Base-by-base conservation (phyloP, 2,113 vertebrate species). In the Saimiri boliviensis region DNA sequence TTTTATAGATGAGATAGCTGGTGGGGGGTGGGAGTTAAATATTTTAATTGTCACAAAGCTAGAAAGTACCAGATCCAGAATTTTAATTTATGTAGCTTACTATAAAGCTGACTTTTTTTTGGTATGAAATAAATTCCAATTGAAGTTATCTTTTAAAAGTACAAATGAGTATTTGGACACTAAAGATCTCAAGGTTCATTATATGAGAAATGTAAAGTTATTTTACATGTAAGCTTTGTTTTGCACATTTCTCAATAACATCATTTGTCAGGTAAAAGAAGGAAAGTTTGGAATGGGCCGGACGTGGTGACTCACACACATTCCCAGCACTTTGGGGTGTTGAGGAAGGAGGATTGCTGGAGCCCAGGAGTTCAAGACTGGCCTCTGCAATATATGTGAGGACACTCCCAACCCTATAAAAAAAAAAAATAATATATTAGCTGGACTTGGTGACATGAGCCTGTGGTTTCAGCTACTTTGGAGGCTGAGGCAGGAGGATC, bases 221-320 rank as follows among this genome's bases (percentile, higher is more conserved):
- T 81, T 93, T 86, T 54, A 76, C n/a, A 45, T 81, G 20, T 89
- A 94, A 92, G 52, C 70, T 87, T 94, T 91, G 27, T 87, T 87
- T 94, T 91, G 27, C 42, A 71, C 35, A 52, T 83, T 93, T 97
- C 45, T 91, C 52, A 89, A 4, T 58, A 82, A 47, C 40, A 23
- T 76, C 58, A 71, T 60, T 88, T 89, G 19, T 93, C 23, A 70
- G 25, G 17, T 76, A 40, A 56, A 86, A 90, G 35, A 86, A 37
- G 79, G 85, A 92, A 85, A 86, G 40, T 47, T 82, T 93, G n/a
- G 30, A 63, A 27, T 63, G 27, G 27, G 5, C 27, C 2, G 11
- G 60, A 27, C 27, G 0, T 32, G 60, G 60, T 32, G 12, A 27
- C 27, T 63, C 27, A 63, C 60, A 32, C 2, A 27, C 32, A 63